Percentiles rank a stretch among this genome's conserved stretches.
Evolutionary conservation across 1,140 invertebrate species (phyloP).

Genomic region (Octopus sinensis): DNA sequence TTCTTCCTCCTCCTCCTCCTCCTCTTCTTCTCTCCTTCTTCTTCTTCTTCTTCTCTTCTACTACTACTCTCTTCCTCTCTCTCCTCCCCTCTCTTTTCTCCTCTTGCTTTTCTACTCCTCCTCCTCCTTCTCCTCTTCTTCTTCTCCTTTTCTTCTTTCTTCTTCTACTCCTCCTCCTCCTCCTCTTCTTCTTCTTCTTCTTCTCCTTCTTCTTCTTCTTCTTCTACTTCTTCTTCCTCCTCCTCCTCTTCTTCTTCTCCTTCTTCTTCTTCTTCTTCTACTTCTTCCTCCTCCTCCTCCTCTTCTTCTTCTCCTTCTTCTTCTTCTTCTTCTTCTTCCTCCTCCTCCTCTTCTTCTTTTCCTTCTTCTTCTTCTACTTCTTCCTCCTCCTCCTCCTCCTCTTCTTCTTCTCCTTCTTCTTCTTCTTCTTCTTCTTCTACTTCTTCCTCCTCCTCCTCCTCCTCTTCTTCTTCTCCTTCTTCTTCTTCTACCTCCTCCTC

Average conservation of each 20-base stretch:
- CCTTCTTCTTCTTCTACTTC: neutral
- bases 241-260: neutral
- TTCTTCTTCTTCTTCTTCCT: neutral
- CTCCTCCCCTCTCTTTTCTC: neutral
- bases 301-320: neutral
- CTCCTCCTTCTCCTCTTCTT: neutral
- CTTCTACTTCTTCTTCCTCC: neutral
- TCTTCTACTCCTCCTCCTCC: neutral
- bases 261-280: neutral
- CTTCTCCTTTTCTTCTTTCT: neutral
- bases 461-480: neutral
- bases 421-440: neutral
- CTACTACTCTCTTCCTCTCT: neutral
- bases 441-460: neutral
- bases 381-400: neutral
- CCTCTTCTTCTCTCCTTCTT: neutral
- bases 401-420: neutral
- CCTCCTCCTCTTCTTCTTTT: neutral
- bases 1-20: neutral
- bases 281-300: neutral
- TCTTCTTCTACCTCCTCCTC: neutral
- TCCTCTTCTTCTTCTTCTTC: neutral
- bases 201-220: neutral
- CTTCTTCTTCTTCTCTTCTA: neutral
- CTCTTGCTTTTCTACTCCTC: neutral